Conservation (phyloP, 2,113 vertebrate species). For the Eurystomus gularis region DNA sequence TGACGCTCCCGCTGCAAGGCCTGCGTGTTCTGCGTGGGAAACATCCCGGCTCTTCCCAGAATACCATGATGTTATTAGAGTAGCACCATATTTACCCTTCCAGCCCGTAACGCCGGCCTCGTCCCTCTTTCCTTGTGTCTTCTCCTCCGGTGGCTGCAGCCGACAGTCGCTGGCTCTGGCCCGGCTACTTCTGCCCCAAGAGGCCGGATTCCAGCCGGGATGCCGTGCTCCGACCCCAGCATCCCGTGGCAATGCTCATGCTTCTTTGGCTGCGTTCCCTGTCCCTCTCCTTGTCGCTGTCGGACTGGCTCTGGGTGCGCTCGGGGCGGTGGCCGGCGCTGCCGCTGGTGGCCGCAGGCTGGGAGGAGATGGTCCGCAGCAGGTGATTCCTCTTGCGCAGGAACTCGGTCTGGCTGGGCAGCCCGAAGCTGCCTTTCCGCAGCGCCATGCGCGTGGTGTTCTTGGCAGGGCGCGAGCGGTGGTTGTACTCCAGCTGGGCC, state of each 20-base stretch:
- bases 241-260: conserved; percentile 92
- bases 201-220: conserved; percentile 81
- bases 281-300: conserved; percentile 82
- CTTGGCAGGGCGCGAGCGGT: conserved; percentile 90
- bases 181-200: conserved; percentile 74
- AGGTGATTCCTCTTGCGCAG: conserved; percentile 95
- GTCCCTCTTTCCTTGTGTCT: conserved; percentile 17
- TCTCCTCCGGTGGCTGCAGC: neutral
- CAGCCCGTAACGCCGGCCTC: conserved; percentile 33
- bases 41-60: conserved; percentile 32
- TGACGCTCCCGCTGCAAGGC: conserved; percentile 54
- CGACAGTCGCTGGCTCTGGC: neutral
- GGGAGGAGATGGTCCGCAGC: conserved; percentile 91
- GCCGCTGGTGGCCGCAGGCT: conserved; percentile 70
- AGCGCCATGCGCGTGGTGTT: conserved; percentile 90
- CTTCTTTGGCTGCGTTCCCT: conserved; percentile 87
- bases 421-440: conserved; percentile 94
- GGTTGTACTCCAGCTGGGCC: conserved; percentile 93
- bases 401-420: conserved; percentile 90
- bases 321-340: conserved; percentile 79
- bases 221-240: conserved; percentile 87
- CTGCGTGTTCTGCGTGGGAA: conserved; percentile 15
- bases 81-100: conserved; percentile 75
- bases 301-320: conserved; percentile 89
- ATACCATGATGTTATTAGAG: conserved; percentile 45